Base-by-base conservation (phyloP, 1,140 invertebrate genomes). In the Thalassaphorura encarpata region DNA sequence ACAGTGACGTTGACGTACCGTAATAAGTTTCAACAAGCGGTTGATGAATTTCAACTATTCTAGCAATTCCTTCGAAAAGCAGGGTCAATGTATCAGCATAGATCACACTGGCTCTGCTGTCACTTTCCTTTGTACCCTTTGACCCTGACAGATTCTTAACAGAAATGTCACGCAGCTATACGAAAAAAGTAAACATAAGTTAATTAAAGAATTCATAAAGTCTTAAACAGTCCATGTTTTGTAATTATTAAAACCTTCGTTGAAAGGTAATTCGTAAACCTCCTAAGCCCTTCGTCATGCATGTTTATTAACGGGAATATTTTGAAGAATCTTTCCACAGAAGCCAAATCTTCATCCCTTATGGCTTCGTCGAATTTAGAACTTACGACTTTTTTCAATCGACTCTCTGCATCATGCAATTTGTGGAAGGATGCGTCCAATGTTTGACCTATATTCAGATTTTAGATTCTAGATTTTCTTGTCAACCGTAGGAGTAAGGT, bases 251-350 rank as follows among this genome's bases (percentile, higher is more conserved):
- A 68, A 68, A 87, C 82, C 74, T 92, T 89, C 6, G 80, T 76
- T 64, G 87, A 87, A 2, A 99, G 76, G 72, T 95, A 97, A 21
- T 79, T 78, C n/a, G 90, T 88, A 70, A 97, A 96, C 67, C 92
- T 84, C 56, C 83, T 81, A 1, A 99, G 77, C 0, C 96, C 96
- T 67, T 91, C 88, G 41, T 87, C 80, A 60, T 97, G 87, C 73
- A 92, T 85, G 40, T 89, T 90, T 3, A 99, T 75, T 23, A 98
- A 76, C 2, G 96, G 96, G 73, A 98, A 99, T 67, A 99, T 85
- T 74, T 98, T 99, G 69, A 99, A 99, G 71, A 97, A 94, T 60
- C 94, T 72, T 69, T 98, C 94, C 18, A 97, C 86, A 2, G 89
- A 89, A 3, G 87, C 87, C 21, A 87, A 77, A 74, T 99, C 94